Base-by-base conservation (phyloP, 1,140 invertebrate genomes). In the Philotrypesis tridentata region DNA sequence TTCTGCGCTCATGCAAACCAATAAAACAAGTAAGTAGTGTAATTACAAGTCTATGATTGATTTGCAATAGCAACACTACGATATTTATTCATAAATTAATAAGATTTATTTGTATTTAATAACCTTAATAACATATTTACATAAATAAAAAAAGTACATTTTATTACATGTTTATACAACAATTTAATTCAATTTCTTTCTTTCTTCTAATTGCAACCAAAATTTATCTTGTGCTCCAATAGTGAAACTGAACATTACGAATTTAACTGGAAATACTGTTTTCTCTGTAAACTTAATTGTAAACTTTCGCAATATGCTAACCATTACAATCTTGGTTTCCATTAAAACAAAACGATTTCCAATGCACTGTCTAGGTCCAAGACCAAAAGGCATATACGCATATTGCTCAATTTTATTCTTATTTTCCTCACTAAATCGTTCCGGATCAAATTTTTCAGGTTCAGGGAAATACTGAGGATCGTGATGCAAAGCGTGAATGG, bases 381-480 rank as follows among this genome's bases (percentile, higher is more conserved):
- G 73, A 14, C 93, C 93, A 86, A 94, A 94, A 2, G 93, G 92
- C 71, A 93, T 79, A 83, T 89, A 94, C 0, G 90, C 84, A 33
- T 87, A 92, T 0, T 88, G 90, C 17, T 85, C 82, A 61, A 89
- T 87, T 8, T 84, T 83, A 3, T 83, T 40, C 27, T 89, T 90
- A 78, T 93, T 92, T 29, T 93, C 89, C 6, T 92, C 90, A 40
- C 88, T 87, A 81, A 93, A 94, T 9, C 94, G 82, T 75, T 93
- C 92, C 0, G 93, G 94, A 84, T 91, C 84, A 73, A 94, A 94
- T 76, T 87, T 86, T 14, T 92, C 88, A 1, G 94, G 93, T 17
- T 94, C 86, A 0, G 88, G 84, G 83, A 90, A 94, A 72, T 91
- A 91, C 17, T 91, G 83, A 2, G 90, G 87, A 84, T 94, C 91